Percentiles rank a stretch among this genome's conserved stretches.
Conservation (phyloP, 2,888 invertebrate genomes). For the Lampropteryx suffumata region DNA sequence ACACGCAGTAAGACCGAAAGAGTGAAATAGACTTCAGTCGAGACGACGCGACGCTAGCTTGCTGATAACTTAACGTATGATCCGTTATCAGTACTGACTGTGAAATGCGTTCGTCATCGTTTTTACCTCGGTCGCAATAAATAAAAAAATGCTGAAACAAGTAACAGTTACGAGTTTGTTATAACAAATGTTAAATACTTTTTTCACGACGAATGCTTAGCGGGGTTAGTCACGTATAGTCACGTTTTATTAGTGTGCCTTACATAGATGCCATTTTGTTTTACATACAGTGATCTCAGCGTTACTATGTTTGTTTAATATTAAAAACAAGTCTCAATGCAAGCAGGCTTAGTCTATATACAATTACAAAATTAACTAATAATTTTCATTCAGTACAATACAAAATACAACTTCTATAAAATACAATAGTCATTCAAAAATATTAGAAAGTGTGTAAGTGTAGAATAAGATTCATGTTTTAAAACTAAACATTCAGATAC, state of each 20-base stretch:
- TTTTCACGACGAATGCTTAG: conserved; percentile 64
- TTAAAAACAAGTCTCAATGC: conserved; percentile 80
- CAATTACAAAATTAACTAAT: conserved; percentile 60
- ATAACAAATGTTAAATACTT: conserved; percentile 54
- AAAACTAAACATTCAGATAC: conserved; percentile 31
- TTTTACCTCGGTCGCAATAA: conserved; percentile 32
- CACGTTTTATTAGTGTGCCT: conserved; percentile 70
- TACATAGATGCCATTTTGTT: conserved; percentile 67
- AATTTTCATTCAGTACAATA: conserved; percentile 53
- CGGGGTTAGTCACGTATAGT: conserved; percentile 75
- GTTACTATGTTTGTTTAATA: conserved; percentile 51
- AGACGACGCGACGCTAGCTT: too few species aligned
- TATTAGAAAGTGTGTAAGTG: conserved; percentile 38
- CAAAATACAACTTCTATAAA: conserved; percentile 42
- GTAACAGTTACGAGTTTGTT: conserved; percentile 42
- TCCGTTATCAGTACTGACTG: not conserved
- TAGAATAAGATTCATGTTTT: conserved; percentile 11
- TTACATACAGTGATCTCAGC: conserved; percentile 63
- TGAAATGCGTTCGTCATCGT: conserved; percentile 29
- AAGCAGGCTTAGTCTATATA: conserved; percentile 79
- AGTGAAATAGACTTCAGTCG: too few species aligned
- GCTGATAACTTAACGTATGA: too few species aligned
- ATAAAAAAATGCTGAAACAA: conserved; percentile 39
- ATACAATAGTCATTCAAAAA: conserved; percentile 42
- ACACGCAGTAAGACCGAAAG: too few species aligned